These are phyloP conservation scores for Dunckerocampus dactyliophorus DNA, from an alignment of 2,113 vertebrate species.

Conservation along the genomic window DNA sequence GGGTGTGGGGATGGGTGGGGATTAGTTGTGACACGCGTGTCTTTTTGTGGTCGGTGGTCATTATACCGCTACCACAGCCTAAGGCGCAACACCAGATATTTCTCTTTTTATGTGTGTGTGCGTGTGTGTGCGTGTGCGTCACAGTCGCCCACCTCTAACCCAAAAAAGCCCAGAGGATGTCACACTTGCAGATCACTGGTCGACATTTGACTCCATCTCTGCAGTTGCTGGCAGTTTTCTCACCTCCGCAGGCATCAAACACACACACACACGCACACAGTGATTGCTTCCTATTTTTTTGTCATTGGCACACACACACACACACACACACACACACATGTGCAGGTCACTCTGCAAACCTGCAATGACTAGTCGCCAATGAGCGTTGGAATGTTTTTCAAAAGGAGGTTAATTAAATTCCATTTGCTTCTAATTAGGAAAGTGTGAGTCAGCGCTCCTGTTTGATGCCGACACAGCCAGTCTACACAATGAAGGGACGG, in stretches of 20 bases:
- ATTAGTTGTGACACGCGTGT: slow-evolving; percentile 17
- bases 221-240: slow-evolving; percentile 32
- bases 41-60: slow-evolving; percentile 17
- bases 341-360: too few relatives aligned
- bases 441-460: slow-evolving; percentile 1
- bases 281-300: too few relatives aligned
- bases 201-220: slow-evolving; percentile 44
- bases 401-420: not conserved
- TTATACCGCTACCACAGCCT: slow-evolving; percentile 12
- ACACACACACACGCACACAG: slow-evolving; percentile 9
- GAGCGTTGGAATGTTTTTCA: too few relatives aligned
- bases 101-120: slow-evolving; percentile 1
- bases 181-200: slow-evolving; percentile 45
- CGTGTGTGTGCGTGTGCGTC: not conserved
- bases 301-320: not conserved
- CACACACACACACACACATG: too few relatives aligned
- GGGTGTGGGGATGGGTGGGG: slow-evolving; percentile 11
- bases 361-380: too few relatives aligned
- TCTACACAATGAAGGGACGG: not conserved
- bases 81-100: slow-evolving; percentile 10
- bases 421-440: not conserved
- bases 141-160: slow-evolving; percentile 13
- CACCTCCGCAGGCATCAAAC: slow-evolving; percentile 28
- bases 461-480: not conserved
- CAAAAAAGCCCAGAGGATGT: slow-evolving; percentile 26